Evolutionary conservation across 2,113 vertebrate species (phyloP), one percentile per base, ranked within the genome.

Genomic region (Rhodinocichla rosea): DNA sequence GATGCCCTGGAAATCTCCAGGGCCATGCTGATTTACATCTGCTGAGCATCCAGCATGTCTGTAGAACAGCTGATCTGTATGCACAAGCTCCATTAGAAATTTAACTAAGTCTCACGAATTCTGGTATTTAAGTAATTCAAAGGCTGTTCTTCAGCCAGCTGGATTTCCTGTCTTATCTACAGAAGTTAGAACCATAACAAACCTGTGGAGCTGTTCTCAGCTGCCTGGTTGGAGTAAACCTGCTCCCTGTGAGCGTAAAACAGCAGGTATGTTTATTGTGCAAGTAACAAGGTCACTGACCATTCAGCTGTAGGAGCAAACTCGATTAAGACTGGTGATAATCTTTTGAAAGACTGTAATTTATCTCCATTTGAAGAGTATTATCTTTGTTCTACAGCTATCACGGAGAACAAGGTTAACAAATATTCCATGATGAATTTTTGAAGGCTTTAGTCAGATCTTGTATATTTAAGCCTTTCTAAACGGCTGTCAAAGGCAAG

Each of bases 321-420:
- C 96, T 96, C 35, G 92, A 98, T 98, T 98, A 98, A 97, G 96
- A 97, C 91, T 74, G 89, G 64, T 92, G 98, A 97, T 98, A 98
- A 98, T 98, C 97, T 98, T 98, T 90, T 97, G 97, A 97, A 98
- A 98, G 97, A 98, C 67, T 96, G 97, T 97, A 97, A 98, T 98
- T 98, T 98, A 97, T 98, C 97, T 98, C 96, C 91, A 97, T 98
- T 97, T 97, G 95, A 98, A 97, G 95, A 97, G 89, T 95, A 98
- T 98, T 98, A 97, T 98, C 97, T 97, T 97, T 97, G 95, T 97
- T 97, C 96, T 96, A 75, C 83, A 97, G 95, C 96, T 94, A 97
- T 98, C 95, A 78, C 17, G 60, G 92, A 84, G 94, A 98, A 93
- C 95, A 97, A 98, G 97, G 95, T 97, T 98, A 98, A 98, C 97